Base-by-base conservation (phyloP, 2,113 vertebrate species). In the Gadus chalcogrammus region DNA sequence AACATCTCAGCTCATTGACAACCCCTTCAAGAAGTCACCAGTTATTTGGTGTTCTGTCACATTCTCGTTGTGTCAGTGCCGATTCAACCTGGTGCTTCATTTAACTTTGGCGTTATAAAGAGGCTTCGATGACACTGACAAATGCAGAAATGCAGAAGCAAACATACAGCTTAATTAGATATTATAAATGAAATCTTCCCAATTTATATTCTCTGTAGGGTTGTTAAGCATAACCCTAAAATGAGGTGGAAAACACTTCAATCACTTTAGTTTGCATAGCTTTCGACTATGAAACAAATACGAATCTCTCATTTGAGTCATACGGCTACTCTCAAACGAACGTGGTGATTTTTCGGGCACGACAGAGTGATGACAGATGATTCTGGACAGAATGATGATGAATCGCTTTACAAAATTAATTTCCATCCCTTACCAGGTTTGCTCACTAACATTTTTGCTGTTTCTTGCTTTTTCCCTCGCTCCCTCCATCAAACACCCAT, bases 311-410 rank as follows among this genome's bases (percentile, higher is more conserved):
- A 35, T 64, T 69, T 56, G 20, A 7, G n/a, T 20, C 1, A 9
- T 6, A 4, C n/a, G 8, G n/a, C 13, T 0, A 56, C 67, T 60
- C 12, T 9, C 24, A 53, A 78, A 61, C 64, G 15, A 35, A 69
- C 69, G 48, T 18, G n/a, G 52, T 20, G 52, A 56, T 73, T 31
- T 64, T 55, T 79, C 65, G 11, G 11, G 67, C 65, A 68, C 38
- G 15, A 27, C 59, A 58, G 24, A 18, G 58, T 18, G 60, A 62
- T 71, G 69, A 72, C 71, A 61, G 71, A 79, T 70, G 61, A 79
- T 58, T 64, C 61, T 71, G 77, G 79, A 77, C 67, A 65, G 67
- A 67, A 64, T 69, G 56, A 79, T 78, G 53, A 78, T 61, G 60
- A 53, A 72, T 75, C 71, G 74, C 69, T 76, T 76, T 15, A 62